phyloP scores from a whole-genome alignment of 2,113 vertebrate species.

The Stegostoma tigrinum region DNA sequence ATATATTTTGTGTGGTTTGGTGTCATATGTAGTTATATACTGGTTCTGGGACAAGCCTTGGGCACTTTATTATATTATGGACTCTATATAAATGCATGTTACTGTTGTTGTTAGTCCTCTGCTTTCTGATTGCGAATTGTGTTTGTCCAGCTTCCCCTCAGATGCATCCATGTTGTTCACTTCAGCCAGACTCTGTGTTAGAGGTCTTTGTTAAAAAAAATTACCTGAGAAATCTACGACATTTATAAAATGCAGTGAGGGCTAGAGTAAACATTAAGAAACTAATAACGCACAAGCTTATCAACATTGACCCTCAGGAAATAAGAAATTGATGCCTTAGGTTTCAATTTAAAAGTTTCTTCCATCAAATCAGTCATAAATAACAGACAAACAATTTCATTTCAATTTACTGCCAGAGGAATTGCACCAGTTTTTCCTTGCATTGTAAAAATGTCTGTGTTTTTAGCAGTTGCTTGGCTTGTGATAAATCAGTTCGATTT shows the following conservation, averaged over 20 bases:
- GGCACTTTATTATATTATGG: no score
- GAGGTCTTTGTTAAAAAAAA: neutral
- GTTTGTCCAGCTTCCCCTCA: neutral
- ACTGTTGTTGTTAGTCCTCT: neutral
- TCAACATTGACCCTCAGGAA: neutral
- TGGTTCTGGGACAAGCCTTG: no score
- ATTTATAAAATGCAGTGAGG: neutral
- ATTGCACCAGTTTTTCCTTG: neutral
- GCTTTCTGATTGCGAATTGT: neutral
- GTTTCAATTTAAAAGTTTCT: slow-evolving; percentile 4
- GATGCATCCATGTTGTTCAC: neutral
- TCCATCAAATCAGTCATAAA: neutral
- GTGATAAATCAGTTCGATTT: neutral
- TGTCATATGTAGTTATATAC: no score
- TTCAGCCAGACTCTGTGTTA: neutral
- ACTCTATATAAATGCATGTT: neutral
- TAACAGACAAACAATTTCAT: slow-evolving; percentile 5
- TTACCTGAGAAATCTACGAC: neutral
- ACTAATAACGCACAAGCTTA: neutral
- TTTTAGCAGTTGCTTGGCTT: neutral
- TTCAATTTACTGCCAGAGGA: neutral
- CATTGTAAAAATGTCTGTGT: neutral
- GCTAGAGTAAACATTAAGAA: neutral
- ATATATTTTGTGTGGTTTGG: no score
- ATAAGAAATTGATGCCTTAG: neutral